Conservation (phyloP, 1,140 invertebrate species). For the Propsilocerus akamusi region DNA sequence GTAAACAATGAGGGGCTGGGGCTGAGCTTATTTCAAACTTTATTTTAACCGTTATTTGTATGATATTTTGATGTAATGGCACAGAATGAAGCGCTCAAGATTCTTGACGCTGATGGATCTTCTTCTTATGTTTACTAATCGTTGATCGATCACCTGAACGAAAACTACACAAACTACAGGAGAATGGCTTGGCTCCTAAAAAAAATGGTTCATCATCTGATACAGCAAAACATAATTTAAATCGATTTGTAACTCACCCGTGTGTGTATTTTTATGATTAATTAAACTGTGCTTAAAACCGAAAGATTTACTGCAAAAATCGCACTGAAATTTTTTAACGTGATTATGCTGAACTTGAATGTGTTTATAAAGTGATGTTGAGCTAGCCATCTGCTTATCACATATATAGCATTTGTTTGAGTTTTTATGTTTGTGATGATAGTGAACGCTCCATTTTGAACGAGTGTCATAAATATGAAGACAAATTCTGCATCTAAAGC, state of each 20-base stretch:
- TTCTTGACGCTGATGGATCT: too few species aligned
- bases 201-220: too few species aligned
- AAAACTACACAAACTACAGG: background rate
- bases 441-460: background rate
- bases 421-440: background rate
- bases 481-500: background rate
- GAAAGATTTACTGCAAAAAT: background rate
- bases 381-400: background rate
- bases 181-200: background rate
- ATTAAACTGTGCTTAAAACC: background rate
- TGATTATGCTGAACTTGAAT: background rate
- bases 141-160: background rate
- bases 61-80: too few species aligned
- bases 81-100: too few species aligned
- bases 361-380: background rate
- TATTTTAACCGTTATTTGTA: too few species aligned
- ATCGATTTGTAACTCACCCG: too few species aligned
- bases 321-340: background rate
- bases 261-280: background rate
- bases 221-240: too few species aligned
- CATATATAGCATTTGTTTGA: background rate
- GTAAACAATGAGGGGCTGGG: too few species aligned
- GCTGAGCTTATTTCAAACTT: too few species aligned
- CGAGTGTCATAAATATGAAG: background rate
- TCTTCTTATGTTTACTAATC: background rate